Evolutionary conservation across 2,888 invertebrate species (phyloP).

Genomic region (Aphidius colemani): DNA sequence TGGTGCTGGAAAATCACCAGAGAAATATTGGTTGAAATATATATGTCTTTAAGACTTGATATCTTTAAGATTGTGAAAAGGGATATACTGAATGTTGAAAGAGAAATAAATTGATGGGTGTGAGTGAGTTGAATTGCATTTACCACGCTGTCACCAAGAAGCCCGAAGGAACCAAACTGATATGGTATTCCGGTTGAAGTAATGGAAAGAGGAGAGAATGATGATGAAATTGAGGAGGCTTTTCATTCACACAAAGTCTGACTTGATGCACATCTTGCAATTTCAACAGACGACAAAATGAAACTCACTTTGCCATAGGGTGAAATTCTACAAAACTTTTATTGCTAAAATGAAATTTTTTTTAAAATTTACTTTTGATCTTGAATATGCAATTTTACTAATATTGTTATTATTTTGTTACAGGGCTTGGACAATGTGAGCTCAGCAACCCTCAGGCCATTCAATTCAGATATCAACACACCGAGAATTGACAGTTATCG

Average conservation of each 20-base stretch:
- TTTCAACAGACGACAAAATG: not conserved
- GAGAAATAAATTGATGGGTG: conserved; percentile 23
- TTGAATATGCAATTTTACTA: not conserved
- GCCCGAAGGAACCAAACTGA: conserved; percentile 24
- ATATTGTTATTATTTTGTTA: conserved; percentile 51
- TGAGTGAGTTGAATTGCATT: conserved; percentile 26
- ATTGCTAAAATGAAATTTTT: not conserved
- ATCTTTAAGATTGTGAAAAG: not conserved
- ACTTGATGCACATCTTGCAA: not conserved
- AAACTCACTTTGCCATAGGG: not conserved
- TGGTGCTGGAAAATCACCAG: conserved; percentile 17
- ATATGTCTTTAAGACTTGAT: not conserved
- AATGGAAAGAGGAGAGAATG: conserved; percentile 26
- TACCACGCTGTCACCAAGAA: conserved; percentile 16
- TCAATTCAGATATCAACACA: conserved; percentile 74
- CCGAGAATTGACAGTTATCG: conserved; percentile 87
- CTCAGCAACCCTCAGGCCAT: conserved; percentile 67
- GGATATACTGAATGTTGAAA: not conserved
- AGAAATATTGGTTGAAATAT: conserved; percentile 1
- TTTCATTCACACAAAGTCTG: conserved; percentile 5
- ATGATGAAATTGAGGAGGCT: conserved; percentile 4
- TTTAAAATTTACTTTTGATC: not conserved
- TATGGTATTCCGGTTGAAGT: conserved; percentile 13
- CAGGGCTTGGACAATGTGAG: conserved; percentile 73
- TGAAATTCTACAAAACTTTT: not conserved